Conservation (phyloP, 2,797 vertebrate species). For the Parambassis ranga region DNA sequence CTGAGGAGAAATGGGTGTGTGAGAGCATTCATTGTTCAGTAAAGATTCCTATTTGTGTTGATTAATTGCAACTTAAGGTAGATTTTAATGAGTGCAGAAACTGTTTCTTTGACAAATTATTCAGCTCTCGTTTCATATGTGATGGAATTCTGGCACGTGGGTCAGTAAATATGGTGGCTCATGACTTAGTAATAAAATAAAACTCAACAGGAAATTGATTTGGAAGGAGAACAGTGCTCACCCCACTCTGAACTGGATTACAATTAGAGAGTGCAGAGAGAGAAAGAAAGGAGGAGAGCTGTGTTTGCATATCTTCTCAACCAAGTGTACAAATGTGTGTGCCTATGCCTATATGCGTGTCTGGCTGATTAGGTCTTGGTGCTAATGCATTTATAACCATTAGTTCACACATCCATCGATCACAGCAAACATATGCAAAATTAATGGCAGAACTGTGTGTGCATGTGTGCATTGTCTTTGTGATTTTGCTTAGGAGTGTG, state of each 20-base stretch:
- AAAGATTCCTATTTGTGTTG: background rate
- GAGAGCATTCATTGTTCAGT: background rate
- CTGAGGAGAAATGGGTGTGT: background rate
- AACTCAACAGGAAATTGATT: constrained; percentile 68
- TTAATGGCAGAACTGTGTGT: constrained; percentile 45
- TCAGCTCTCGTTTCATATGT: background rate
- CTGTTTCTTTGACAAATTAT: constrained; percentile 16
- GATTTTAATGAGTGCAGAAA: constrained; percentile 16
- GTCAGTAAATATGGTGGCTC: constrained; percentile 56
- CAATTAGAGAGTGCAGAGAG: constrained; percentile 39
- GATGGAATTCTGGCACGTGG: constrained; percentile 9
- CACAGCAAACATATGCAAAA: constrained; percentile 64
- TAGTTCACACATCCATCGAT: constrained; percentile 67
- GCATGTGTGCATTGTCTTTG: background rate
- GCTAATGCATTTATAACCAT: constrained; percentile 78
- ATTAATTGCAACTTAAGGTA: constrained; percentile 2
- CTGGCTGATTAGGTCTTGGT: constrained; percentile 44
- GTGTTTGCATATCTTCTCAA: background rate
- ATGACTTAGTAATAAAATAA: constrained; percentile 67
- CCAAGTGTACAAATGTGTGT: constrained; percentile 1
- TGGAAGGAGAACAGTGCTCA: constrained; percentile 36
- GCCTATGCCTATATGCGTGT: background rate
- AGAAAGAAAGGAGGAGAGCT: background rate
- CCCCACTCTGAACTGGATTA: constrained; percentile 47
- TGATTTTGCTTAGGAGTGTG: background rate